Conservation (phyloP, 1,140 invertebrate genomes). For the Cylas formicarius region DNA sequence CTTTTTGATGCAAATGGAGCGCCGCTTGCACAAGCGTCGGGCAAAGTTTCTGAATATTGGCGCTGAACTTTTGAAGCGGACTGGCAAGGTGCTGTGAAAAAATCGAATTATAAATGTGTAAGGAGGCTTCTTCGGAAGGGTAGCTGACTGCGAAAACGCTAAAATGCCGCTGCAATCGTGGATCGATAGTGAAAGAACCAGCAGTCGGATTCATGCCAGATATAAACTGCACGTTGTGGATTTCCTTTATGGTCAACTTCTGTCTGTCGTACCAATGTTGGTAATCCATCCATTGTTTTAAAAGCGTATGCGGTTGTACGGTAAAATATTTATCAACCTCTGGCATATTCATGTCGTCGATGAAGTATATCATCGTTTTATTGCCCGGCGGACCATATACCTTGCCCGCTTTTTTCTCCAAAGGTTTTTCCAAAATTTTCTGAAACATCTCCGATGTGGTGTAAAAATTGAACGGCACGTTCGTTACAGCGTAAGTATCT, state of each 20-base stretch:
- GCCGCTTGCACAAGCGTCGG: slow-evolving; percentile 62
- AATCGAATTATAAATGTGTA: slow-evolving; percentile 78
- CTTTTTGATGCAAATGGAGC: slow-evolving; percentile 68
- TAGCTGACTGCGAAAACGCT: slow-evolving; percentile 85
- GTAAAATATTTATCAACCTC: slow-evolving; percentile 93
- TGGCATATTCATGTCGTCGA: slow-evolving; percentile 97
- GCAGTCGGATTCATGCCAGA: slow-evolving; percentile 96
- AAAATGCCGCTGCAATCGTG: slow-evolving; percentile 87
- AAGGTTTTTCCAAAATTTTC: slow-evolving; percentile 80
- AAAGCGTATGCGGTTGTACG: slow-evolving; percentile 89
- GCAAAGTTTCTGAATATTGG: slow-evolving; percentile 51
- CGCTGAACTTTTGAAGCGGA: slow-evolving; percentile 58
- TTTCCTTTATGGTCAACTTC: slow-evolving; percentile 84
- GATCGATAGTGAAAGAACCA: slow-evolving; percentile 90
- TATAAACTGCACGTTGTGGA: slow-evolving; percentile 89
- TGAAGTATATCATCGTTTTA: slow-evolving; percentile 87
- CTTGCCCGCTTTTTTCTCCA: slow-evolving; percentile 92
- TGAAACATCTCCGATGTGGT: slow-evolving; percentile 94
- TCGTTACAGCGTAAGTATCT: slow-evolving; percentile 74
- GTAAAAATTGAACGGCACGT: slow-evolving; percentile 93
- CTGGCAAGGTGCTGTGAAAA: slow-evolving; percentile 68
- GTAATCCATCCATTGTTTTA: slow-evolving; percentile 92
- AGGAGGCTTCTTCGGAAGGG: slow-evolving; percentile 71
- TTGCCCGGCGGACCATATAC: slow-evolving; percentile 89
- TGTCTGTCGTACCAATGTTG: slow-evolving; percentile 86